Base-by-base conservation (phyloP, 1,140 invertebrate species). In the Drosophila pandora region DNA sequence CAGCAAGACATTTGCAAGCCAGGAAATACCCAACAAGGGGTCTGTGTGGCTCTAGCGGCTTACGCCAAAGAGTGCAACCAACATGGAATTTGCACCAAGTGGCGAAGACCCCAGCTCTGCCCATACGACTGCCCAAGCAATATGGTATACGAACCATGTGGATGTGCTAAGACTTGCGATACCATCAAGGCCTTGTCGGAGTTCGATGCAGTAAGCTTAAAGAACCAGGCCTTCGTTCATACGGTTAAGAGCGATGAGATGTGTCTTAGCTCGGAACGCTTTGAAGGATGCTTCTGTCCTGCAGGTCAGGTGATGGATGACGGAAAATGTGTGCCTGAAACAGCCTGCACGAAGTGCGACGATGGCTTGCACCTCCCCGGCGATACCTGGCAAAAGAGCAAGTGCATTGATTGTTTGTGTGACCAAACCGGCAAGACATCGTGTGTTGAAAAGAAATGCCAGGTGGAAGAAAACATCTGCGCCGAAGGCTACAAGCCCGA, bases 231-330 rank as follows among this genome's bases (percentile, higher is more conserved):
- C 0, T 59, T 91, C 0, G 92, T 93, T 25, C 90, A 92, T 17
- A 92, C 93, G 0, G 70, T 90, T 2, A 91, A 91, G 25, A 92
- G 91, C 21, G 92, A 92, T 7, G 90, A 92, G 5, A 91, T 92
- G 53, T 96, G 95, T 64, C 67, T 87, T 2, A 90, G 53, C 88
- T 34, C 91, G 90, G 55, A 91, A 91, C 5, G 93, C 92, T 25
- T 87, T 30, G 97, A 97, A 87, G 96, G 96, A 5, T 98, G 97
- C 91, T 96, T 95, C 93, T 98, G 97, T 93, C 95, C 95, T 2
- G 82, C 93, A 45, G 94, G 94, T 53, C 93, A 95, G 87, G 94
- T 96, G 32, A 77, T 92, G 68, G 87, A 92, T 17, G 91, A 88
- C 34, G 89, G 81, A 6, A 92, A 92, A 32, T 93, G 93, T 65